Percentiles rank a stretch among this genome's conserved stretches.
phyloP scores from a whole-genome alignment of 2,888 invertebrate genomes.

The Mantis religiosa region DNA sequence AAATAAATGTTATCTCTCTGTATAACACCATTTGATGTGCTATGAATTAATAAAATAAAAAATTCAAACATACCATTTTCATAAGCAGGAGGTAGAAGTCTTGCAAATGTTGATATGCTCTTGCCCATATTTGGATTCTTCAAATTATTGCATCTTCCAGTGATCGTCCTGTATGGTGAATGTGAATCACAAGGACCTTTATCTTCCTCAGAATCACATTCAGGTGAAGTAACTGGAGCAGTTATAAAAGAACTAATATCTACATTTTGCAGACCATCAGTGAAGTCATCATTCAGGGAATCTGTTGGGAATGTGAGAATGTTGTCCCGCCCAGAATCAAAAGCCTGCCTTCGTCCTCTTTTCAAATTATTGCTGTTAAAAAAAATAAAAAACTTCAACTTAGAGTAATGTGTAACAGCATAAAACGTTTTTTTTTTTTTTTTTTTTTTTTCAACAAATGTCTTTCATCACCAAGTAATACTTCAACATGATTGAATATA shows the following conservation, averaged over 20 bases:
- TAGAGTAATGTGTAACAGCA: no score
- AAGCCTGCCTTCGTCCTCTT: constrained; percentile 69
- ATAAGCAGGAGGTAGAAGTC: constrained; percentile 79
- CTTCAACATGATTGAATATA: no score
- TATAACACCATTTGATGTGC: background rate
- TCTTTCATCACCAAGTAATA: no score
- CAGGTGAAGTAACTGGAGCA: constrained; percentile 55
- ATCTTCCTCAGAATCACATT: constrained; percentile 68
- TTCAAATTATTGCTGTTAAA: background rate
- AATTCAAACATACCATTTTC: constrained; percentile 65
- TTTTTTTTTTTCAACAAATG: no score
- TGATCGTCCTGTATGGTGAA: constrained; percentile 56
- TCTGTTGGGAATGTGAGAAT: constrained; percentile 46
- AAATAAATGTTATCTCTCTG: no score
- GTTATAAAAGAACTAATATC: constrained; percentile 70
- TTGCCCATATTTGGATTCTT: constrained; percentile 78
- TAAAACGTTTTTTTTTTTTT: no score
- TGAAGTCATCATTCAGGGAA: constrained; percentile 53
- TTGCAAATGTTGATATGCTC: constrained; percentile 78
- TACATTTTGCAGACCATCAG: constrained; percentile 73
- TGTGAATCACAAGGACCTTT: constrained; percentile 66
- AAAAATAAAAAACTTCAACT: background rate
- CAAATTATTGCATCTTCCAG: constrained; percentile 85
- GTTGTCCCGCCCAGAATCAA: constrained; percentile 55
- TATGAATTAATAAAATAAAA: background rate